phyloP scores from a whole-genome alignment of 2,113 vertebrate species.

The Pedionomus torquatus region DNA sequence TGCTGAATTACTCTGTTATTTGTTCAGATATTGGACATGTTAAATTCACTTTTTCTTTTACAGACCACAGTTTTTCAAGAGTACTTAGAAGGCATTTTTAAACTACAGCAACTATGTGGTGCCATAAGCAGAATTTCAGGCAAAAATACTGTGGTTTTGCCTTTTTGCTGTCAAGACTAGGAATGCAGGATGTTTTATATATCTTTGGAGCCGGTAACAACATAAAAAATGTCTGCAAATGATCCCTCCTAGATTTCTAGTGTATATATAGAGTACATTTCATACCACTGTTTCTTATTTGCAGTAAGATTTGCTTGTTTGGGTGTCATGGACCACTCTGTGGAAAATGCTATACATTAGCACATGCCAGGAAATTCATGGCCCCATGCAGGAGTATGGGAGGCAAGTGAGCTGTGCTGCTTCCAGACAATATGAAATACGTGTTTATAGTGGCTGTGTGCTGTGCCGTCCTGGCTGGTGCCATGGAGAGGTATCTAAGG shows the following conservation, averaged over 20 bases:
- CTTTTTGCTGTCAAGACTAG: background rate
- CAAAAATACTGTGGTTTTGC: background rate
- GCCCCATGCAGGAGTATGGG: background rate
- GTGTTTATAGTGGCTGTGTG: background rate
- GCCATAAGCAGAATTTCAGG: background rate
- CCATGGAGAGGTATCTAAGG: background rate
- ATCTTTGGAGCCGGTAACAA: background rate
- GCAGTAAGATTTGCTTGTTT: background rate
- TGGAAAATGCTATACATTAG: background rate
- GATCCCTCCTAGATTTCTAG: background rate
- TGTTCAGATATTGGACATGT: background rate
- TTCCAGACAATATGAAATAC: background rate
- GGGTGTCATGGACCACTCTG: background rate
- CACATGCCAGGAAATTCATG: background rate
- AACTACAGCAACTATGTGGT: background rate
- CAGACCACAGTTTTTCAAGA: background rate
- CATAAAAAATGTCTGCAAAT: background rate
- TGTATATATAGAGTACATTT: background rate
- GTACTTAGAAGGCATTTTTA: slow-evolving; percentile 17
- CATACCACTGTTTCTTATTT: background rate
- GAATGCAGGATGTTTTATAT: background rate
- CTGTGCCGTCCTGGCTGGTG: background rate
- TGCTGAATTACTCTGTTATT: background rate
- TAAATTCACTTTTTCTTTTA: background rate
- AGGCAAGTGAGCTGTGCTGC: background rate